Evolutionary conservation across 2,888 invertebrate species (phyloP).

Genomic region (Ormyrus rosae): DNA sequence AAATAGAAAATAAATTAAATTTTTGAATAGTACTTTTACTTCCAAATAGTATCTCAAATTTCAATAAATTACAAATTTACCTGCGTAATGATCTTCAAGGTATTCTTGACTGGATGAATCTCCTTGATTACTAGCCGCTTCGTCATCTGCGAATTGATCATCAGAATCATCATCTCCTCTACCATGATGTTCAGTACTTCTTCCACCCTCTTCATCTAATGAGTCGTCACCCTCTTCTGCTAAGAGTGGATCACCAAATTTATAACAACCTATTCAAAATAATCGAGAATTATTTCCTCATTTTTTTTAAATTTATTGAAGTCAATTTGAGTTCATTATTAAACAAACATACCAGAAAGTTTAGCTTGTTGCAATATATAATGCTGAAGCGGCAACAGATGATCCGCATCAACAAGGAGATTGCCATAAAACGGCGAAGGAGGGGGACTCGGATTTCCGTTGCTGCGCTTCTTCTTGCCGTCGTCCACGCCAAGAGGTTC

Average conservation of each 20-base stretch:
- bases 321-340: neutral
- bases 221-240: slow-evolving; percentile 83
- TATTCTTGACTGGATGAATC: slow-evolving; percentile 79
- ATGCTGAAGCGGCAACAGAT: slow-evolving; percentile 89
- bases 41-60: too few species aligned
- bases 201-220: slow-evolving; percentile 85
- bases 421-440: slow-evolving; percentile 73
- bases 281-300: neutral
- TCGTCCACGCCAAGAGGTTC: slow-evolving; percentile 69
- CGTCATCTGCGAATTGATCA: slow-evolving; percentile 80
- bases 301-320: neutral
- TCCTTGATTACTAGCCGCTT: slow-evolving; percentile 78
- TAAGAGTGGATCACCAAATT: slow-evolving; percentile 81
- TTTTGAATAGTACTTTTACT: too few species aligned
- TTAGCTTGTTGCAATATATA: slow-evolving; percentile 92
- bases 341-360: slow-evolving; percentile 78
- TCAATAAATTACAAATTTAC: slow-evolving; percentile 58
- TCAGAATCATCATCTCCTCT: slow-evolving; percentile 77
- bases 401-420: slow-evolving; percentile 77
- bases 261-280: slow-evolving; percentile 79
- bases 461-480: slow-evolving; percentile 71
- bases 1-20: too few species aligned
- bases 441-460: slow-evolving; percentile 74
- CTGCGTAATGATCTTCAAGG: slow-evolving; percentile 74
- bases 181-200: slow-evolving; percentile 66